Evolutionary conservation across 2,113 vertebrate genomes (phyloP).

Genomic region (Camarhynchus parvulus): DNA sequence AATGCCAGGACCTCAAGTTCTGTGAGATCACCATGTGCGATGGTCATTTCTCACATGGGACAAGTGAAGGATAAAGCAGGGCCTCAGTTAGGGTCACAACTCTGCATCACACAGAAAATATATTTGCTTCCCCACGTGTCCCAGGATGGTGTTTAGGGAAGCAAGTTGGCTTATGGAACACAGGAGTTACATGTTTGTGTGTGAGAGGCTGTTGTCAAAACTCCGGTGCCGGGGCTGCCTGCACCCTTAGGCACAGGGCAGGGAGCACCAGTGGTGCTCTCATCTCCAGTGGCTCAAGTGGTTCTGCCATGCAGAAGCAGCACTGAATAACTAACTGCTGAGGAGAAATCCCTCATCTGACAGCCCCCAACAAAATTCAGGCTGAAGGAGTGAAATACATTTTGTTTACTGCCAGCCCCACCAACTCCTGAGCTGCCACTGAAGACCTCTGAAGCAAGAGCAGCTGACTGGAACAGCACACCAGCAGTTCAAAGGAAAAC

Average conservation of each 20-base stretch:
- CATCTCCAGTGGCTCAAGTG: neutral
- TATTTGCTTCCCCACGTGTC: neutral
- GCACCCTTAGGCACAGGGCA: neutral
- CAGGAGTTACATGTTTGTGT: neutral
- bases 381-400: neutral
- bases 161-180: neutral
- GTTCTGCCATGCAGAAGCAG: neutral
- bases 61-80: neutral
- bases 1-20: neutral
- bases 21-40: rapidly evolving
- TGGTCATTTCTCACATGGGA: rapidly evolving
- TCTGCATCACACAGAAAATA: neutral
- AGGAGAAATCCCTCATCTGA: neutral
- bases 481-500: neutral
- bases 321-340: neutral
- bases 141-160: neutral
- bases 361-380: neutral
- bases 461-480: neutral
- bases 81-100: neutral
- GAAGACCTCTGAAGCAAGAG: neutral
- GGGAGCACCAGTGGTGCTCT: neutral
- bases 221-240: rapidly evolving
- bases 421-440: neutral
- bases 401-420: neutral
- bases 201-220: neutral